phyloP scores from a whole-genome alignment of 1,140 invertebrate genomes.

The Oscheius sp. region DNA sequence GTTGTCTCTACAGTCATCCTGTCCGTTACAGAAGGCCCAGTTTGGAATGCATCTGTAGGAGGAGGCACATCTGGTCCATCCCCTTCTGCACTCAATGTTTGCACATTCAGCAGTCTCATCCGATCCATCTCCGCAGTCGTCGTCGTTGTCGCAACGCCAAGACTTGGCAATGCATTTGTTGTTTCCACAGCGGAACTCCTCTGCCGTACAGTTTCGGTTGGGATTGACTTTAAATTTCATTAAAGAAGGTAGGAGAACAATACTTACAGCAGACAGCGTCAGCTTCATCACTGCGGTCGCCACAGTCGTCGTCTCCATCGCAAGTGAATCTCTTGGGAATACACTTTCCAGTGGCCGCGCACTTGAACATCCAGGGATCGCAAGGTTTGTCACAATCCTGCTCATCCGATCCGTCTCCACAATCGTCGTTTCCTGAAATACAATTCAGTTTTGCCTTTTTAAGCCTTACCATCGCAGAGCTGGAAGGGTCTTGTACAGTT shows the following conservation, averaged over 20 bases:
- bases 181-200: slow-evolving; percentile 76
- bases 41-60: slow-evolving; percentile 59
- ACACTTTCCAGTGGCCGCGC: slow-evolving; percentile 81
- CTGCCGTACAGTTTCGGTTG: slow-evolving; percentile 56
- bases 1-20: slow-evolving; percentile 58
- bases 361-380: slow-evolving; percentile 73
- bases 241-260: not conserved
- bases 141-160: slow-evolving; percentile 78
- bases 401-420: slow-evolving; percentile 54
- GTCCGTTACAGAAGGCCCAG: slow-evolving; percentile 61
- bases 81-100: slow-evolving; percentile 44
- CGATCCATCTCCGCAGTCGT: slow-evolving; percentile 77
- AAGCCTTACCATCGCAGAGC: slow-evolving; percentile 75
- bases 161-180: slow-evolving; percentile 75
- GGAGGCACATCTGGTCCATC: slow-evolving; percentile 53
- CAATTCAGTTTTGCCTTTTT: not conserved
- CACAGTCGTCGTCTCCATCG: slow-evolving; percentile 67
- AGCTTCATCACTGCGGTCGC: slow-evolving; percentile 54
- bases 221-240: slow-evolving; percentile 43
- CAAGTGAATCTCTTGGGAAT: slow-evolving; percentile 92
- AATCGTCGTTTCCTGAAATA: slow-evolving; percentile 74
- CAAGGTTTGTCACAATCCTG: slow-evolving; percentile 60
- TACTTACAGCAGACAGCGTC: slow-evolving; percentile 47
- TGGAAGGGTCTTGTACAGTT: slow-evolving; percentile 87
- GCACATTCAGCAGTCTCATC: slow-evolving; percentile 67